Evolutionary conservation across 2,888 invertebrate genomes (phyloP), one percentile per base, ranked within the genome.

Genomic region (Alviniconcha strummeri): DNA sequence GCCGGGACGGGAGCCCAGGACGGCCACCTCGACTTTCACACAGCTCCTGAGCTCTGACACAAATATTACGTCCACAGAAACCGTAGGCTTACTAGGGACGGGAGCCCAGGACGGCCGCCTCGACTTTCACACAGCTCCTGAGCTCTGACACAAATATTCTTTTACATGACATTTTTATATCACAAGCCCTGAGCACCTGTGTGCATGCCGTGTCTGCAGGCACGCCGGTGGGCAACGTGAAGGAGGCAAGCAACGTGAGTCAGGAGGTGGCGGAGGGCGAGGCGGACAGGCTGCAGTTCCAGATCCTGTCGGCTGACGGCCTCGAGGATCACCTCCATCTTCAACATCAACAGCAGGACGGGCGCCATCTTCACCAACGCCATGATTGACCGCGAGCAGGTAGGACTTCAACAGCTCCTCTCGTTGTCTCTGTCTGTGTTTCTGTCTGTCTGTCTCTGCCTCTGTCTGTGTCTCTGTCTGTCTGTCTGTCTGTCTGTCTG

Each of bases 321-420:
- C 77, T 82, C n/a, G 13, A 78, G 80, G 56, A 83, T 84, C 54
- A 74, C 85, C 15, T 85, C 84, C 13, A 71, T 86, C 15, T 85
- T 86, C 80, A 85, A 76, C 72, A 84, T 86, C 76, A 86, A 86
- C 84, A 80, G 78, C 74, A 57, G 72, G 71, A 80, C 85, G 3
- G 85, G 86, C 4, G 80, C 81, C 19, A 71, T 86, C 36, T 83
- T 71, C 78, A 84, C 86, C 13, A 85, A 76, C 82, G 85, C 85
- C 36, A 84, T 83, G 83, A 86, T 86, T 17, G 84, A 86, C 82
- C n/a, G 86, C 4, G 86, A 86, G 54, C 76, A 86, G 69, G 84
- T 83, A 19, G n/a, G 82, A n/a, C 15, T 64, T 17, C 7, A 9
- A 55, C 11, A 4, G 52, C 11, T 52, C 5, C 11, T 74, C 52